Conservation (phyloP, 1,140 invertebrate species). For the Sarcophaga bullata region DNA sequence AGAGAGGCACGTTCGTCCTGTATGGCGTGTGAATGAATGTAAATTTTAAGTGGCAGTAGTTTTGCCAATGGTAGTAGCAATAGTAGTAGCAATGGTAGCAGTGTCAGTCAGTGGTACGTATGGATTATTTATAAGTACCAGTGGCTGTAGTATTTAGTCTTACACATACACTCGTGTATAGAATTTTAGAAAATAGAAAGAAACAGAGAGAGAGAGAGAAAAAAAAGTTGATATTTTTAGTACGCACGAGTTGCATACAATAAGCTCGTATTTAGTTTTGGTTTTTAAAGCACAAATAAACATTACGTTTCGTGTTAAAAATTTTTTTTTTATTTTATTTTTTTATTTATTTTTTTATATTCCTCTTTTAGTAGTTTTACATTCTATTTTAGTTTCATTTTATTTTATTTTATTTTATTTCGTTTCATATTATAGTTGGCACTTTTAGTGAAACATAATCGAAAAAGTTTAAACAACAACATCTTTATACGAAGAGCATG, state of each 20-base stretch:
- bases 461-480: background rate
- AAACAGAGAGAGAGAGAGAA: background rate
- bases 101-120: background rate
- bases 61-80: background rate
- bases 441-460: background rate
- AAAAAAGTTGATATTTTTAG: background rate
- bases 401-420: too few relatives aligned
- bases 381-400: too few relatives aligned
- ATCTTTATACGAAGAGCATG: too few relatives aligned
- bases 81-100: background rate
- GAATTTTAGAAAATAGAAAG: too few relatives aligned
- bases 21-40: conserved; percentile 4
- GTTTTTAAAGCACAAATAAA: background rate
- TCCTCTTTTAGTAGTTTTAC: too few relatives aligned
- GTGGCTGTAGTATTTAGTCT: too few relatives aligned
- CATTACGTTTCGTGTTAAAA: background rate
- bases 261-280: background rate
- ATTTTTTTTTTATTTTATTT: background rate
- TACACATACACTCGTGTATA: too few relatives aligned
- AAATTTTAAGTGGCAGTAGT: background rate
- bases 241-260: conserved; percentile 4
- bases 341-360: too few relatives aligned
- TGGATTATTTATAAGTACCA: background rate
- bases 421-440: background rate
- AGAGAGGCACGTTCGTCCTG: background rate